phyloP scores from a whole-genome alignment of 1,140 invertebrate genomes.

The Drosophila eugracilis region DNA sequence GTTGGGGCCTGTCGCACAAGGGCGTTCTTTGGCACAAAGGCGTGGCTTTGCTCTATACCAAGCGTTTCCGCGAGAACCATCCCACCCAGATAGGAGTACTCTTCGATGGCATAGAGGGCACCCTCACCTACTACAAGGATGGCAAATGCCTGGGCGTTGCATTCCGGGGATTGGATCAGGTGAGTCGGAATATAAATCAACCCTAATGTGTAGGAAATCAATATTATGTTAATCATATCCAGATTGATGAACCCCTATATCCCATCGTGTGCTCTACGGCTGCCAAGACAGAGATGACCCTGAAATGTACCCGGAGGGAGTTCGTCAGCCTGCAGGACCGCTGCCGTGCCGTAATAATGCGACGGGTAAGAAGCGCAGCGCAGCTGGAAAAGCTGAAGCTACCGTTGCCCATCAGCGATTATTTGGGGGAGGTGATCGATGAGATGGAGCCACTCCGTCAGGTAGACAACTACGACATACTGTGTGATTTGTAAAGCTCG shows the following conservation, averaged over 20 bases:
- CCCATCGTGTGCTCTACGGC: slow-evolving; percentile 91
- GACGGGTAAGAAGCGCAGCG: slow-evolving; percentile 78
- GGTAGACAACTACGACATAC: slow-evolving; percentile 83
- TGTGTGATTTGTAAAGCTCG: slow-evolving; percentile 74
- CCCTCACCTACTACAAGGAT: slow-evolving; percentile 91
- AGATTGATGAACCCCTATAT: slow-evolving; percentile 87
- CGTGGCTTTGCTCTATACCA: slow-evolving; percentile 87
- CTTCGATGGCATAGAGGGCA: slow-evolving; percentile 89
- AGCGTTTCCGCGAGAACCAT: slow-evolving; percentile 89
- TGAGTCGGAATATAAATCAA: no score
- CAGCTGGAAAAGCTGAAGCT: slow-evolving; percentile 85
- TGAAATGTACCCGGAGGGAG: slow-evolving; percentile 86
- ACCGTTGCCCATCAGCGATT: slow-evolving; percentile 85
- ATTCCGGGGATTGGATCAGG: slow-evolving; percentile 86
- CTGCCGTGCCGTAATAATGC: slow-evolving; percentile 86
- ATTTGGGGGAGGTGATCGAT: slow-evolving; percentile 85
- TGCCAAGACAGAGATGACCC: slow-evolving; percentile 90
- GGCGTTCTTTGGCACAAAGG: slow-evolving; percentile 90
- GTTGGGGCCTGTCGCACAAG: slow-evolving; percentile 92
- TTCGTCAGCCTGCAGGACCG: slow-evolving; percentile 89
- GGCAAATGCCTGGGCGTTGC: slow-evolving; percentile 88
- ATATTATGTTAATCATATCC: neutral
- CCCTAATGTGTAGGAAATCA: no score
- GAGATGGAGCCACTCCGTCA: slow-evolving; percentile 71
- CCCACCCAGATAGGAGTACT: slow-evolving; percentile 88